These are phyloP conservation scores for Diloba caeruleocephala DNA, from an alignment of 2,888 invertebrate genomes.

Conservation along the genomic window DNA sequence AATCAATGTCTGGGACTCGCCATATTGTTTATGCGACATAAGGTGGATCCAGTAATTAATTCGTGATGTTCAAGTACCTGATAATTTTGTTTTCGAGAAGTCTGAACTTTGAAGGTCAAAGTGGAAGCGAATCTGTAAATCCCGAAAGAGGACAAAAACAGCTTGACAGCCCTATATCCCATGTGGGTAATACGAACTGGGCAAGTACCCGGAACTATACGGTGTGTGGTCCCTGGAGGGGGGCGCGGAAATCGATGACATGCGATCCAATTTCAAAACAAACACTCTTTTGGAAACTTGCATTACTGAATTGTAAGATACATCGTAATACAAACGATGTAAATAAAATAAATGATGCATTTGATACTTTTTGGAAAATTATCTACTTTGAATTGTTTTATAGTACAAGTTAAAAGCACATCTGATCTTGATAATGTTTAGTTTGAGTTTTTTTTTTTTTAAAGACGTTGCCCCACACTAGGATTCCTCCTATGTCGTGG, in stretches of 20 bases:
- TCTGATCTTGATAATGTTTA: no score
- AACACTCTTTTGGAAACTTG: constrained; percentile 57
- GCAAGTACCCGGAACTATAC: constrained; percentile 60
- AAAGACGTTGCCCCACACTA: no score
- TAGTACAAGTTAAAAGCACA: no score
- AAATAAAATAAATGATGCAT: no score
- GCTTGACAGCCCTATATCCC: constrained; percentile 40
- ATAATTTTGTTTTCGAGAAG: no score
- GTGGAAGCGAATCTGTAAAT: neutral
- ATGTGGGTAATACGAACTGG: constrained; percentile 56
- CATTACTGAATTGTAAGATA: constrained; percentile 59
- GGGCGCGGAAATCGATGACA: constrained; percentile 62
- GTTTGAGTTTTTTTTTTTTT: no score
- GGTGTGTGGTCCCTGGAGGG: constrained; percentile 60
- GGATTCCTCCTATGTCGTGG: no score
- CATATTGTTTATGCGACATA: no score
- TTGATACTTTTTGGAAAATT: neutral
- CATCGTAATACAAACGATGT: constrained; percentile 9
- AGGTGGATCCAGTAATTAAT: no score
- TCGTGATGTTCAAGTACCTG: no score
- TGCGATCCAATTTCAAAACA: constrained; percentile 67
- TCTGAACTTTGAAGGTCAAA: neutral
- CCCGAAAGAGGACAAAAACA: neutral
- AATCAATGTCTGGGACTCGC: no score
- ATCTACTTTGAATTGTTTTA: neutral